These are phyloP conservation scores for Brotogeris chrysoptera DNA, from an alignment of 2,797 vertebrate genomes.

Conservation along the genomic window DNA sequence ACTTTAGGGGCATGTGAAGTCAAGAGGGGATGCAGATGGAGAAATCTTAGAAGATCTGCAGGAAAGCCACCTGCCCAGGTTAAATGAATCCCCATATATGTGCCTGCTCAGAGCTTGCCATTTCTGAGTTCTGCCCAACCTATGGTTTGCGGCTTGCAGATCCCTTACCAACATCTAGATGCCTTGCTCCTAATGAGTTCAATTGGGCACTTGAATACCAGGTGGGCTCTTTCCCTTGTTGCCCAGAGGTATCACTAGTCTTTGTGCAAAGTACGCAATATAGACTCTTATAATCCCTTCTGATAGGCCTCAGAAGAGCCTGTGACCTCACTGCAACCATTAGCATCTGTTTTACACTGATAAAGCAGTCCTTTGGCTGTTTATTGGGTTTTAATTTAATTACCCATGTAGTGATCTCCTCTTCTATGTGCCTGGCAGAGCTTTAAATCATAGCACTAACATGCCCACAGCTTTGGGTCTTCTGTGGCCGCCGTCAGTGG, in stretches of 20 bases:
- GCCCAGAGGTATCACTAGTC: neutral
- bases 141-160: neutral
- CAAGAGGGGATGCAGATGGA: neutral
- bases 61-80: neutral
- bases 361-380: neutral
- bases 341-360: neutral
- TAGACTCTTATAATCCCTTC: neutral
- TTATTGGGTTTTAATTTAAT: neutral
- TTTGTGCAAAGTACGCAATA: neutral
- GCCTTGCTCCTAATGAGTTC: neutral
- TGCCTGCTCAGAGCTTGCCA: neutral
- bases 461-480: neutral
- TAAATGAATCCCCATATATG: neutral
- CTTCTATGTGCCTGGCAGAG: neutral
- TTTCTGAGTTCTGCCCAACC: neutral
- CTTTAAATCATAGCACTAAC: neutral
- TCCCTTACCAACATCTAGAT: neutral
- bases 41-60: neutral
- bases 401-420: neutral
- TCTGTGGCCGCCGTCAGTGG: fast-evolving
- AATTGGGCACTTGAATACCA: neutral
- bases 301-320: neutral
- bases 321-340: neutral
- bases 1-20: neutral
- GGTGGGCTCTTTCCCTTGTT: neutral